Evolutionary conservation across 1,140 invertebrate genomes (phyloP), one percentile per base, ranked within the genome.

Genomic region (Coenobita brevimanus): DNA sequence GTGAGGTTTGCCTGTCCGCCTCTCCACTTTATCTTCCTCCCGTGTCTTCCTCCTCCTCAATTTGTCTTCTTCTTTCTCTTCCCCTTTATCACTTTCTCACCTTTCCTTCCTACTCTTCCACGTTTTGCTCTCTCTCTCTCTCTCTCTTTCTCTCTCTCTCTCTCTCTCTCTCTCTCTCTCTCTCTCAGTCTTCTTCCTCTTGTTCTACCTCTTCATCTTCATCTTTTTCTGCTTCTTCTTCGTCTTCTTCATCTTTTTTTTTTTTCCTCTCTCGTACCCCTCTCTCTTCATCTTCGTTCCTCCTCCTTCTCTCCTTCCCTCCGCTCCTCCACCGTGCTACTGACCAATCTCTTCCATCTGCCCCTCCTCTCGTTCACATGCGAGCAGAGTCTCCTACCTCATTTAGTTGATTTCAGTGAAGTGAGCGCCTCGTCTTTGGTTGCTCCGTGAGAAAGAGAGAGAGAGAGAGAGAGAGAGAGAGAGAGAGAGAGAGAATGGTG

Each of bases 401-500:
- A 8, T 8, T 50, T 17, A 50, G 46, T 8, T 17, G 17, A 6
- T 50, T 8, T 50, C 46, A 50, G 46, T 50, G 46, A 50, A 17
- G 46, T 6, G 17, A 50, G 46, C 46, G 6, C 46, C 46, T 50
- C 6, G 46, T 8, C 46, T 6, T 17, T 50, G 17, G 17, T 17
- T 50, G 46, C 17, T 50, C 46, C 6, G 46, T 50, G 46, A 50
- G 46, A 50, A 50, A 46, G 75, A 78, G 75, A 78, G 71, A 75
- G 71, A 75, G 71, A 75, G 30, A 75, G 71, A 75, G 41, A 41
- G 71, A 41, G 46, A 50, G 75, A 46, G 24, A 30, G 41, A 30
- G 75, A 46, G 75, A 78, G 46, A 43, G 75, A 46, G 15, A 78
- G 43, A 78, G 41, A 50, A 73, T 38, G 15, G n/a, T 33, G 71